Percentiles rank a stretch among this genome's conserved stretches.
Conservation (phyloP, 2,113 vertebrate species). For the Puffinus mauretanicus region DNA sequence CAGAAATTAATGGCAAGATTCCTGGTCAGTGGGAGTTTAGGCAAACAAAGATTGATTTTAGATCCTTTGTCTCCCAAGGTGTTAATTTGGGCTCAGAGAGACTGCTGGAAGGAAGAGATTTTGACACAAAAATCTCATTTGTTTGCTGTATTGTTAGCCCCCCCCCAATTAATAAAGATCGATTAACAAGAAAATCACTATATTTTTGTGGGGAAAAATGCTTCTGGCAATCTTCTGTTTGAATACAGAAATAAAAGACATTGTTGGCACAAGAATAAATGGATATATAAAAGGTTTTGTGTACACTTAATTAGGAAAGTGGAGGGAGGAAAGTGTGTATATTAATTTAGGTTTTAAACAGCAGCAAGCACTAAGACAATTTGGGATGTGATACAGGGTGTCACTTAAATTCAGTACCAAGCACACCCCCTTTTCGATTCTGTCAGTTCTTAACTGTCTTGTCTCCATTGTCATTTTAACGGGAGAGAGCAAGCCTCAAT, state of each 20-base stretch:
- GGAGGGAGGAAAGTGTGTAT: neutral
- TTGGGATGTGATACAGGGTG: neutral
- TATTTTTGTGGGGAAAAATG: neutral
- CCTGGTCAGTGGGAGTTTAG: slow-evolving; percentile 12
- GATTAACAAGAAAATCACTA: slow-evolving; percentile 30
- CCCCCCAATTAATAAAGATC: neutral
- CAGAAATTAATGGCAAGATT: neutral
- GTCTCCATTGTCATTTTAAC: slow-evolving; percentile 58
- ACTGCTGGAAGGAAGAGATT: neutral
- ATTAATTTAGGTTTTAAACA: slow-evolving; percentile 35
- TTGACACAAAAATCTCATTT: neutral
- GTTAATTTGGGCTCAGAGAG: neutral
- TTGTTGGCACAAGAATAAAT: slow-evolving; percentile 23
- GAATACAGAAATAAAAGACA: neutral
- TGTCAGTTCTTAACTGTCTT: slow-evolving; percentile 48
- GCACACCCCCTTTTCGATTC: neutral
- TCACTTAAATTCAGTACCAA: slow-evolving; percentile 6
- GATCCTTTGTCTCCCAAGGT: slow-evolving; percentile 27
- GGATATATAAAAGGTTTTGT: neutral
- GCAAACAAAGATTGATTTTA: slow-evolving; percentile 28
- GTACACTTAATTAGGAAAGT: slow-evolving; percentile 39
- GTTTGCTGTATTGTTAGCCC: neutral
- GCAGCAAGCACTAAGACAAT: neutral
- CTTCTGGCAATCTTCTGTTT: neutral
- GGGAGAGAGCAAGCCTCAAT: slow-evolving; percentile 20